Evolutionary conservation across 2,113 vertebrate genomes (phyloP).

Genomic region (Sapajus apella): DNA sequence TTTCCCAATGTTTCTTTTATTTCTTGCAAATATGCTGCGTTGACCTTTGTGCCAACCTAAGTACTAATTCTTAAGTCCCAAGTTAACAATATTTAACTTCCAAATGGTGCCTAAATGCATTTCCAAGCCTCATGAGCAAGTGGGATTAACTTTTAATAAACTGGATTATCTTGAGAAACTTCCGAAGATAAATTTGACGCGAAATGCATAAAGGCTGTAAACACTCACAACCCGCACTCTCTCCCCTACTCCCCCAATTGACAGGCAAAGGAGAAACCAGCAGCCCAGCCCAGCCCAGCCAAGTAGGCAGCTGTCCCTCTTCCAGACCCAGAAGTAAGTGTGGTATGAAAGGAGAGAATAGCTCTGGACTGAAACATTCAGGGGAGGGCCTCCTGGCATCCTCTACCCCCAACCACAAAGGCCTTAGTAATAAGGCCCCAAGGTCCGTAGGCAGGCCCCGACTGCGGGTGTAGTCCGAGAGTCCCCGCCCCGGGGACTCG

Average conservation of each 20-base stretch:
- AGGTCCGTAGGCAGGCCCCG: constrained; percentile 1
- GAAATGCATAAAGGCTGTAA: not conserved
- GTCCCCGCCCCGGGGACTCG: not conserved
- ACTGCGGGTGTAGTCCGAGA: not conserved
- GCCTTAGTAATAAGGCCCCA: not conserved
- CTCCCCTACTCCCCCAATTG: not conserved
- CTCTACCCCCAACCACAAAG: not conserved
- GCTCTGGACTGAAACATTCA: not conserved
- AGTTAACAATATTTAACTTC: constrained; percentile 36
- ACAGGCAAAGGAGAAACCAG: not conserved
- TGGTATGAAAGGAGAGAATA: not conserved
- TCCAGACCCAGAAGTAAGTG: not conserved
- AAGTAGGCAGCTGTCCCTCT: not conserved
- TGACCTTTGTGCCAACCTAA: not conserved
- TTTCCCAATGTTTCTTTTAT: not conserved
- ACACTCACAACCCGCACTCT: not conserved
- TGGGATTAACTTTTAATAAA: constrained; percentile 58
- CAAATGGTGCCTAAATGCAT: not conserved
- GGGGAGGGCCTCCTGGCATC: not conserved
- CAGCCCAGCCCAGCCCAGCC: not conserved
- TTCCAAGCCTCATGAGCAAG: not conserved
- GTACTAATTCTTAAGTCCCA: constrained; percentile 9
- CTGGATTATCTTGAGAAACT: not conserved
- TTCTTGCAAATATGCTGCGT: not conserved
- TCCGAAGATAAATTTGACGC: not conserved